Conservation (phyloP, 2,888 invertebrate species). For the Harmothoe impar region DNA sequence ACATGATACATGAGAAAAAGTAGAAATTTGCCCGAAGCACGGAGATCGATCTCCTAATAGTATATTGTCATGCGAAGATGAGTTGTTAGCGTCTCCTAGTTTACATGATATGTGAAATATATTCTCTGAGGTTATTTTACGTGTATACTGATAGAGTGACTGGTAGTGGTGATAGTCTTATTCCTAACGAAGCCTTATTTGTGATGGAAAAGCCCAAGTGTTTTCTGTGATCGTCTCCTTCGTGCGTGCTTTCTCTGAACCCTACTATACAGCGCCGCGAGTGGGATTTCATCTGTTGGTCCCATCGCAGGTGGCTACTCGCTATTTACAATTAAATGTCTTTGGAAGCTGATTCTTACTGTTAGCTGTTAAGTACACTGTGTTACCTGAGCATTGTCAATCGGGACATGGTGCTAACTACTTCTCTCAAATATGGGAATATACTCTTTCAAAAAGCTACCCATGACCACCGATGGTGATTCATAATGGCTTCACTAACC, state of each 20-base stretch:
- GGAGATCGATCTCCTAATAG: too few relatives aligned
- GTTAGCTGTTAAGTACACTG: slow-evolving; percentile 1
- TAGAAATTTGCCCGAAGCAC: too few relatives aligned
- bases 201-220: slow-evolving; percentile 51
- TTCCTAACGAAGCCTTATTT: slow-evolving; percentile 35
- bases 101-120: background rate
- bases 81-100: background rate
- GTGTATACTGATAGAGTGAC: background rate
- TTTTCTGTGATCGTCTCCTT: slow-evolving; percentile 47
- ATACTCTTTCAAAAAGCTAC: background rate
- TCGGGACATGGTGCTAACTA: slow-evolving; percentile 27
- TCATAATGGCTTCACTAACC: too few relatives aligned
- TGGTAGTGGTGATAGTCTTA: background rate
- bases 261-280: background rate
- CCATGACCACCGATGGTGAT: too few relatives aligned
- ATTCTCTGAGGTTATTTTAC: background rate
- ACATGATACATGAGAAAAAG: too few relatives aligned
- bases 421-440: background rate
- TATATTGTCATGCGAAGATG: background rate
- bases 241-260: background rate
- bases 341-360: background rate
- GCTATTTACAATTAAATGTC: background rate
- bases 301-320: background rate
- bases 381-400: slow-evolving; percentile 13
- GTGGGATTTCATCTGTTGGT: background rate